A percentile compares a stretch with the other conserved stretches of the same genome.
Evolutionary conservation across 92 coral and sea anemone species (phyloP).

Genomic region (Pocillopora grandis): DNA sequence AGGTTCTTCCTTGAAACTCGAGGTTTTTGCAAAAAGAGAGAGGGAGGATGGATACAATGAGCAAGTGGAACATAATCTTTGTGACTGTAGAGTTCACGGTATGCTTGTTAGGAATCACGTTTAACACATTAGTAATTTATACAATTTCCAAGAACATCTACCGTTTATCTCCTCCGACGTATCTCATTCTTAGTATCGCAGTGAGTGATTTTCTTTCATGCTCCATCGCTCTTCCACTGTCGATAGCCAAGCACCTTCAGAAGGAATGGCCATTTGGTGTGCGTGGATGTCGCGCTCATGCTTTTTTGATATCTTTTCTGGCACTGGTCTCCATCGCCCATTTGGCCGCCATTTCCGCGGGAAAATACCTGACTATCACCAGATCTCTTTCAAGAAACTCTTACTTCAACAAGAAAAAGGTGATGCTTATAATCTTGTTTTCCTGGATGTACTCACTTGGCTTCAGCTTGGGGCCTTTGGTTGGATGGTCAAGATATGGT

Average conservation of each 20-base stretch:
- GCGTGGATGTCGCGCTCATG: conserved; percentile 58
- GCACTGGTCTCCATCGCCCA: conserved; percentile 66
- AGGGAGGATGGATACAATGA: neutral
- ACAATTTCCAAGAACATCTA: conserved; percentile 41
- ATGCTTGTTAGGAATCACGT: conserved; percentile 36
- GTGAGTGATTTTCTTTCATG: conserved; percentile 57
- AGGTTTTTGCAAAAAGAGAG: too few species aligned
- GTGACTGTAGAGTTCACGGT: conserved; percentile 6
- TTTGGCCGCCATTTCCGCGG: conserved; percentile 51
- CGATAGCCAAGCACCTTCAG: conserved; percentile 29
- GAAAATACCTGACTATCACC: conserved; percentile 65
- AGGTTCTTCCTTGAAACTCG: too few species aligned
- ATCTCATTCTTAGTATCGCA: conserved; percentile 57
- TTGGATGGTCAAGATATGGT: conserved; percentile 60
- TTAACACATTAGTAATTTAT: conserved; percentile 43
- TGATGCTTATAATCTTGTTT: conserved; percentile 32
- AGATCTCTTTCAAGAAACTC: conserved; percentile 40
- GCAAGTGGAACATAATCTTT: conserved; percentile 13
- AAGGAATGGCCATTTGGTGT: conserved; percentile 61
- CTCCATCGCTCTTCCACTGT: conserved; percentile 56
- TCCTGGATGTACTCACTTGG: conserved; percentile 51
- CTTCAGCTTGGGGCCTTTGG: conserved; percentile 50
- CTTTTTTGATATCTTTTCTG: conserved; percentile 61
- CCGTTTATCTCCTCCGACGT: conserved; percentile 41
- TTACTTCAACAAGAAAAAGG: conserved; percentile 37